A percentile compares a stretch with the other conserved stretches of the same genome.
Conservation (phyloP, 2,797 vertebrate genomes). For the Labeo calbasu region DNA sequence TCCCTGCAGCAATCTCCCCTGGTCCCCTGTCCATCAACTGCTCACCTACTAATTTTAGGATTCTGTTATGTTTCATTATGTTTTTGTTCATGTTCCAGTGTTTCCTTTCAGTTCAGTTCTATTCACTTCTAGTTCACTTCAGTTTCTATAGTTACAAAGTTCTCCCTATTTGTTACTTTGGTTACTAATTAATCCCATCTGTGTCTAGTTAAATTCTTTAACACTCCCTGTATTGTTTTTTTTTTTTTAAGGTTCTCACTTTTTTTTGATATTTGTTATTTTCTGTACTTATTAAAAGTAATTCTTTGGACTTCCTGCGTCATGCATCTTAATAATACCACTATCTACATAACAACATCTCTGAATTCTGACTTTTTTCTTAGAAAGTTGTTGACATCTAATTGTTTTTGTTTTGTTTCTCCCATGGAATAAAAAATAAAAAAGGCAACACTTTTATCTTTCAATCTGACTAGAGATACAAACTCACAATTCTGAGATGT, state of each 20-base stretch:
- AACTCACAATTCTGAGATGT: too few relatives aligned
- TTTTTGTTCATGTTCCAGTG: neutral
- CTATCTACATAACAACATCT: neutral
- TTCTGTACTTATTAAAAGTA: neutral
- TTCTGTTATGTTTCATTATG: neutral
- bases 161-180: neutral
- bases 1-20: too few relatives aligned
- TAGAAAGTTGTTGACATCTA: too few relatives aligned
- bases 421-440: too few relatives aligned
- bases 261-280: neutral
- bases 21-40: too few relatives aligned
- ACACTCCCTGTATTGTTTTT: neutral
- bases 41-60: too few relatives aligned
- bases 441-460: neutral
- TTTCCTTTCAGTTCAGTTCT: neutral
- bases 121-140: neutral
- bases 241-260: neutral
- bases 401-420: too few relatives aligned
- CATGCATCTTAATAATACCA: neutral
- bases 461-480: too few relatives aligned
- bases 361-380: neutral
- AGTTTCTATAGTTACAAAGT: neutral
- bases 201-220: neutral
- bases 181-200: neutral
- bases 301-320: neutral